Base-by-base conservation (phyloP, 2,113 vertebrate genomes). In the Tupaia chinensis region DNA sequence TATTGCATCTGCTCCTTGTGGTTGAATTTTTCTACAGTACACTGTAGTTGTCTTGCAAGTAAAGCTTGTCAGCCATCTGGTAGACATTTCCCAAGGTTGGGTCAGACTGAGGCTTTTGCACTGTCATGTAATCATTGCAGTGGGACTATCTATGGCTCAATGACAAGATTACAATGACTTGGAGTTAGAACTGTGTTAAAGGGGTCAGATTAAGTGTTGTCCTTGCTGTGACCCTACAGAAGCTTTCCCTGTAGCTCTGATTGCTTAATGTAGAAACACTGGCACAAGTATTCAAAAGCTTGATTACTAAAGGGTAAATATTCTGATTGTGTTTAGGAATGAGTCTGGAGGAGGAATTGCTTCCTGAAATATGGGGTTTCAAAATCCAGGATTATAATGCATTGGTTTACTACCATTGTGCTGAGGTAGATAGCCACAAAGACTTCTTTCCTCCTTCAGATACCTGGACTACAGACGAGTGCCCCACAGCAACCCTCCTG, bases 391-490 rank as follows among this genome's bases (percentile, higher is more conserved):
- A 63, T 89, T 96, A 68, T 29, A 78, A 32, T 65, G n/a, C 32
- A 56, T 72, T 79, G 54, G 53, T 76, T 27, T 56, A 80, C 32
- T 85, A 16, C 65, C 17, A 68, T 82, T 87, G 54, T 95, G 20
- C 54, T 56, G 69, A 27, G 14, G 61, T 91, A 91, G 81, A 63
- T 90, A 96, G 56, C 96, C 89, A 93, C 77, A 94, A 83, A 89
- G 27, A 84, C 29, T 23, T 93, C 80, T 91, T 85, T 82, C 14
- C 58, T 86, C 56, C 95, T 63, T 94, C 72, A 98, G 97, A 79
- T 99, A 99, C 94, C 88, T 99, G 98, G 99, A 99, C 92, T 99
- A 98, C 23, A 97, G 92, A 34, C 95, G 98, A 5, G 98, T 99
- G 44, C 99, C 99, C 56, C 98, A 99, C 97, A 99, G 99, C 0